Base-by-base conservation (phyloP, 2,113 vertebrate species). In the Phycodurus eques region DNA sequence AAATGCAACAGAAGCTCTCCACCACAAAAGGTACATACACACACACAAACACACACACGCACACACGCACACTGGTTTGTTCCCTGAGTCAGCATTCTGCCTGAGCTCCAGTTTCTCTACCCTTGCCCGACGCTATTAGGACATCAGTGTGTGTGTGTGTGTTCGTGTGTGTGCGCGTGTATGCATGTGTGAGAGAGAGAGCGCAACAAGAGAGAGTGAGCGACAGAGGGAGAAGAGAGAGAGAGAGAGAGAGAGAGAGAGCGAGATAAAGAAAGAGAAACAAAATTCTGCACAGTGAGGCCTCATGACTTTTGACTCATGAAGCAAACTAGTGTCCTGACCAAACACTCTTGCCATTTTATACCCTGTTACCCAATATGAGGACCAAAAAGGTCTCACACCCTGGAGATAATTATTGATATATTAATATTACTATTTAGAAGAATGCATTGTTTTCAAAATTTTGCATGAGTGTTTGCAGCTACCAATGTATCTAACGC, bases 31-130 rank as follows among this genome's bases (percentile, higher is more conserved):
- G 51, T 59, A 60, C 73, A 74, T 39, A 63, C 60, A 66, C 27
- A 46, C 53, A 10, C 49, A 15, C 62, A 49, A 46, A 20, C 67
- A 57, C 63, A 70, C 71, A 70, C 43, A 60, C 71, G 56, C 63
- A 56, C 51, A 9, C 56, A 17, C 66, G 57, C 70, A 42, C 39
- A 42, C 70, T 84, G 76, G 79, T 86, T 76, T 89, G 89, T 91
- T 89, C 88, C 87, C 88, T 92, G 88, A 91, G 86, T 91, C 91
- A 92, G 90, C 91, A 89, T 74, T 81, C 85, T 83, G 68, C 75
- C 73, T 80, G 81, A 87, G 86, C 88, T 92, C 88, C 83, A 90
- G 88, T 91, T 92, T 90, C 90, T 77, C 82, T 81, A 75, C 78
- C 83, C 72, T 19, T 47, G 71, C 80, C 86, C 67, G 88, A 91